A percentile compares a stretch with the other conserved stretches of the same genome.
Conservation (phyloP, 1,140 invertebrate genomes). For the Pseudoatta argentina region DNA sequence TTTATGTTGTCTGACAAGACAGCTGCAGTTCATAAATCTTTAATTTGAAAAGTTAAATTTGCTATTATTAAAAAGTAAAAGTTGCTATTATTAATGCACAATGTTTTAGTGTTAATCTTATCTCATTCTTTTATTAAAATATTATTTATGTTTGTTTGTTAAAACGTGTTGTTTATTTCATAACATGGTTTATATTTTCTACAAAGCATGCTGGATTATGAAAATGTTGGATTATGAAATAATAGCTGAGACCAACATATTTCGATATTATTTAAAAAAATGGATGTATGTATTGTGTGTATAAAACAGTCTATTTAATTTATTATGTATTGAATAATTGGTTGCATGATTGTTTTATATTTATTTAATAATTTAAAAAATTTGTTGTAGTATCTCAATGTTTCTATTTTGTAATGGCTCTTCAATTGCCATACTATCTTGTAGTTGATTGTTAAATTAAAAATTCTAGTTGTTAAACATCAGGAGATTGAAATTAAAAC, state of each 20-base stretch:
- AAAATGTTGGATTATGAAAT: slow-evolving; percentile 40
- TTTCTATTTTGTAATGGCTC: neutral
- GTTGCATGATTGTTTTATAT: neutral
- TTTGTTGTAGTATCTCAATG: neutral
- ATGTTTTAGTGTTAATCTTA: neutral
- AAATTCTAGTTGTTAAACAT: neutral
- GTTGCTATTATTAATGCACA: neutral
- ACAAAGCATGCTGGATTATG: neutral
- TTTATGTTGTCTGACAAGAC: neutral
- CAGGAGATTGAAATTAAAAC: neutral
- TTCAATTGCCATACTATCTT: neutral
- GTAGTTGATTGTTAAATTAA: neutral
- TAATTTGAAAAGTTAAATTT: neutral
- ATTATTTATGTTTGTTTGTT: slow-evolving; percentile 2
- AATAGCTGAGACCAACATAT: slow-evolving; percentile 38
- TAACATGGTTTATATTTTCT: neutral
- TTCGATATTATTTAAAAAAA: neutral
- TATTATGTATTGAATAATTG: neutral
- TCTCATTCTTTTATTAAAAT: neutral
- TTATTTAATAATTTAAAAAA: slow-evolving; percentile 9
- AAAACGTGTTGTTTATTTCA: neutral
- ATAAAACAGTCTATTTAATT: neutral
- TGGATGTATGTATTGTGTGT: neutral
- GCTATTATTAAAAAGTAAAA: neutral
- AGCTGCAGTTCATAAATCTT: neutral